Conservation (phyloP, 2,113 vertebrate genomes). For the Phalacrocorax carbo region DNA sequence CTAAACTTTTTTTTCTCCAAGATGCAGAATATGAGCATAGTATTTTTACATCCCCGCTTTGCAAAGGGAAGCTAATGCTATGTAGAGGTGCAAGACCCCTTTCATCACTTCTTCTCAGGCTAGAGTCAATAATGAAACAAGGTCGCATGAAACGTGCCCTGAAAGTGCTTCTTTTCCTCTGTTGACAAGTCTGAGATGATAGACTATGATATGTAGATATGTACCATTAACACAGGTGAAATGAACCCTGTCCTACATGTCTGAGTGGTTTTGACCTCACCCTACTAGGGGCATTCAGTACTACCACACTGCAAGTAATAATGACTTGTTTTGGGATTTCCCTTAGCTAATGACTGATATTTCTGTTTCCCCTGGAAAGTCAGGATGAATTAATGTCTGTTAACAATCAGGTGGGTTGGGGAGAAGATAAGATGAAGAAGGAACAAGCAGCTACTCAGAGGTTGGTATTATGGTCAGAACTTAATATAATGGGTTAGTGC, state of each 20-base stretch:
- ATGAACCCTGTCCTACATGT: not conserved
- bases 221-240: not conserved
- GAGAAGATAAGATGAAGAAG: not conserved
- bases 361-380: not conserved
- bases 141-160: not conserved
- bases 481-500: too few relatives aligned
- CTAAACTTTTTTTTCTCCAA: not conserved
- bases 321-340: not conserved
- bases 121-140: not conserved
- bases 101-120: not conserved
- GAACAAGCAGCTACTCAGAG: not conserved
- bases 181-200: not conserved
- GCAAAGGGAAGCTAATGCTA: not conserved
- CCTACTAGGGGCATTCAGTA: not conserved
- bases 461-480: not conserved
- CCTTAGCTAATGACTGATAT: too few relatives aligned
- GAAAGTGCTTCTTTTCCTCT: not conserved
- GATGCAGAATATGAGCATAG: too few relatives aligned
- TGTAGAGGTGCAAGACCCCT: not conserved
- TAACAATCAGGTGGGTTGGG: not conserved
- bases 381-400: rapidly evolving
- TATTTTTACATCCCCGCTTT: not conserved
- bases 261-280: not conserved
- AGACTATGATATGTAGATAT: not conserved
- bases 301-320: not conserved